Conservation (phyloP, 2,888 invertebrate species). For the Pristionchus exspectatus region DNA sequence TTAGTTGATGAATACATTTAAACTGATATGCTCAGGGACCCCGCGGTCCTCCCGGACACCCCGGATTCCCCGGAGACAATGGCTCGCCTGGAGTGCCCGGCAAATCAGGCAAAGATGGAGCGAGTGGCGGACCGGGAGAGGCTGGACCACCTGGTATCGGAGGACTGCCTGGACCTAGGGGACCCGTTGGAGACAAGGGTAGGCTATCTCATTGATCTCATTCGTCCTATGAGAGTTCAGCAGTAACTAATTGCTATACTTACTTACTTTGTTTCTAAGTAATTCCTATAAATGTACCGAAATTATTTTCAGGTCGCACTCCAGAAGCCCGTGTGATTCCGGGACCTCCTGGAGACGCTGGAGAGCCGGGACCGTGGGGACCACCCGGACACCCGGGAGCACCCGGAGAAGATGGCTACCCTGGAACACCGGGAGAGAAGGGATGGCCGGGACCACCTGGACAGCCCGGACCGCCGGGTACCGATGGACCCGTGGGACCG, state of each 20-base stretch:
- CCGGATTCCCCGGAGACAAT: slow-evolving; percentile 68
- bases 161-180: slow-evolving; percentile 70
- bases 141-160: slow-evolving; percentile 74
- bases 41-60: slow-evolving; percentile 67
- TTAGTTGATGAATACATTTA: too few species aligned
- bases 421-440: slow-evolving; percentile 77
- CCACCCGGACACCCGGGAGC: slow-evolving; percentile 73
- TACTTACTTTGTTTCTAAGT: too few species aligned
- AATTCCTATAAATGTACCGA: neutral
- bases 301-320: slow-evolving; percentile 63
- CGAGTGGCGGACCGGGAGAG: slow-evolving; percentile 70
- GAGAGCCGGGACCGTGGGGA: slow-evolving; percentile 76
- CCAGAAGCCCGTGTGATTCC: slow-evolving; percentile 78
- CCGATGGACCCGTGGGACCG: slow-evolving; percentile 70
- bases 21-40: slow-evolving; percentile 56
- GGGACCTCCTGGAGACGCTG: slow-evolving; percentile 76
- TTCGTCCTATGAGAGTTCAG: neutral
- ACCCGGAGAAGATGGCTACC: slow-evolving; percentile 77
- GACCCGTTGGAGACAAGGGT: slow-evolving; percentile 74
- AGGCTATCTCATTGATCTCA: neutral
- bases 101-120: slow-evolving; percentile 72
- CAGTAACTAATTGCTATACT: too few species aligned
- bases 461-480: slow-evolving; percentile 74
- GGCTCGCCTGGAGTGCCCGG: slow-evolving; percentile 71
- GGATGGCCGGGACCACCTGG: slow-evolving; percentile 79